These are phyloP conservation scores for Leptinotarsa tumamoca DNA, from an alignment of 2,888 invertebrate species.

Conservation along the genomic window DNA sequence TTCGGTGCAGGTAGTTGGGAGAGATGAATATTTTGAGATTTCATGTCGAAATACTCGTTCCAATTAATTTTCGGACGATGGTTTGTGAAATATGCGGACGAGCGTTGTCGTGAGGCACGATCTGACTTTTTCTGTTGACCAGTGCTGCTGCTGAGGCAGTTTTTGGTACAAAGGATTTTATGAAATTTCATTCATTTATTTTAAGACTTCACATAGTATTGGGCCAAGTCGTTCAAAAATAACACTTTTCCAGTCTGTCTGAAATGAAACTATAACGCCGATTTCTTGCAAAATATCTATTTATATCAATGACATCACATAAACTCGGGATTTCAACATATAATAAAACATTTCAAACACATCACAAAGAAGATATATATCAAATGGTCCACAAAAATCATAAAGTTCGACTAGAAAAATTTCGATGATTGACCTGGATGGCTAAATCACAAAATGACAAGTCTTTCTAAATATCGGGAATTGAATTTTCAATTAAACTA, in stretches of 20 bases:
- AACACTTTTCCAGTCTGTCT: not conserved
- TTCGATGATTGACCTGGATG: constrained; percentile 27
- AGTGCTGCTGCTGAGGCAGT: too few relatives aligned
- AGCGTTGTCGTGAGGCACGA: too few relatives aligned
- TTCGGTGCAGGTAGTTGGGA: too few relatives aligned
- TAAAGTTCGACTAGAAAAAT: constrained; percentile 17
- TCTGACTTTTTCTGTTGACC: too few relatives aligned
- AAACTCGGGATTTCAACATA: constrained; percentile 41
- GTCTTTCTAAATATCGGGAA: not conserved
- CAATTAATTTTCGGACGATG: too few relatives aligned
- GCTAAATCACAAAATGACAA: not conserved
- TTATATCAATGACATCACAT: constrained; percentile 57
- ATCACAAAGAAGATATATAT: constrained; percentile 35
- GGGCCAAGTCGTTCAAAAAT: too few relatives aligned
- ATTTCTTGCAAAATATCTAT: constrained; percentile 57
- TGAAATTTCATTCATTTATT: too few relatives aligned
- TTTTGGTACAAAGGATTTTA: too few relatives aligned
- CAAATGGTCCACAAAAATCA: constrained; percentile 38
- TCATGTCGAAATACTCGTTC: too few relatives aligned
- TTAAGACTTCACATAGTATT: too few relatives aligned
- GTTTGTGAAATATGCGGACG: too few relatives aligned
- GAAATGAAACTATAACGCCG: constrained; percentile 5
- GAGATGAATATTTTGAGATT: too few relatives aligned
- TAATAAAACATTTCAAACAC: constrained; percentile 33
- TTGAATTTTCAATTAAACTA: not conserved